phyloP scores from a whole-genome alignment of 92 coral and sea anemone species.

The Porites cylindrica region DNA sequence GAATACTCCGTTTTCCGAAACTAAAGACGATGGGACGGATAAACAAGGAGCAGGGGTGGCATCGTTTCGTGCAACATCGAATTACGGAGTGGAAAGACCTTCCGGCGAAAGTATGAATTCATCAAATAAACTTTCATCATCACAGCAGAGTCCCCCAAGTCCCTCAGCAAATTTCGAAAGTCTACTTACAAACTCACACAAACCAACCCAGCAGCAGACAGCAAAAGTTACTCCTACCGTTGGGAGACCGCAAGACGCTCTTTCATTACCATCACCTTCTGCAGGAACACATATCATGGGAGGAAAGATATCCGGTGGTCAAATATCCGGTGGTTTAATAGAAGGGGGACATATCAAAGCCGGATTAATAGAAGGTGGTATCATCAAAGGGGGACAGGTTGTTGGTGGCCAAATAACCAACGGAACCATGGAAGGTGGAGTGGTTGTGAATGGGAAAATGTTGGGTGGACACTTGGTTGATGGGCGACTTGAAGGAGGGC shows the following conservation, averaged over 20 bases:
- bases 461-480: conserved; percentile 89
- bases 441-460: conserved; percentile 79
- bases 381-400: conserved; percentile 86
- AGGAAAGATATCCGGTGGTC: conserved; percentile 94
- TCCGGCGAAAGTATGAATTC: background rate
- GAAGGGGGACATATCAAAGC: conserved; percentile 91
- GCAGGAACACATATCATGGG: conserved; percentile 85
- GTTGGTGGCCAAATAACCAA: conserved; percentile 90
- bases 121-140: background rate
- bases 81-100: background rate
- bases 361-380: conserved; percentile 90
- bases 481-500: conserved; percentile 92
- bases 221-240: background rate
- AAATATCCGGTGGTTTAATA: conserved; percentile 91
- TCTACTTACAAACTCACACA: background rate
- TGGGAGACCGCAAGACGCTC: conserved; percentile 7
- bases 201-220: background rate
- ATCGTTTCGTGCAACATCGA: conserved; percentile 15
- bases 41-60: conserved; percentile 20
- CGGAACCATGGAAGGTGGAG: conserved; percentile 96
- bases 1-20: background rate
- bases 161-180: background rate
- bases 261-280: background rate
- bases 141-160: background rate
- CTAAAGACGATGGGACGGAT: conserved; percentile 17